A percentile compares a stretch with the other conserved stretches of the same genome.
These are phyloP conservation scores for Bryconaethiops microstoma DNA, from an alignment of 2,797 vertebrate species.

Conservation along the genomic window DNA sequence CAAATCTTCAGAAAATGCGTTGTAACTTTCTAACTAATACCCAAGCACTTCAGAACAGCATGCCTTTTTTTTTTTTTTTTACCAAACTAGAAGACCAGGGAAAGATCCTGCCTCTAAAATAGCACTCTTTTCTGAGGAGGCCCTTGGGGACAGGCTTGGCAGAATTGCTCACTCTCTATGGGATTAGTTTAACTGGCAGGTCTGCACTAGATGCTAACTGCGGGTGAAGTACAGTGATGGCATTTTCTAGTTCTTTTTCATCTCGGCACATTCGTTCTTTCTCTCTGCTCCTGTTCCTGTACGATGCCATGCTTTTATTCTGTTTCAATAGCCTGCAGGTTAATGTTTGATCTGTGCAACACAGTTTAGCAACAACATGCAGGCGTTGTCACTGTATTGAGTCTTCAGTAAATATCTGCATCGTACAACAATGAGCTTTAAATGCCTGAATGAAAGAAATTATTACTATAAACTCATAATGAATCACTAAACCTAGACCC, in stretches of 20 bases:
- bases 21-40: constrained; percentile 66
- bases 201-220: constrained; percentile 68
- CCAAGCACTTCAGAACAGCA: constrained; percentile 57
- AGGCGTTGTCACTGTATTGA: constrained; percentile 2
- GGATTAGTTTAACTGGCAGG: constrained; percentile 75
- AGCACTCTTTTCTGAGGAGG: constrained; percentile 51
- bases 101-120: constrained; percentile 54
- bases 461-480: not conserved
- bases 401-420: not conserved
- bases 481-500: not conserved
- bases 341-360: not conserved
- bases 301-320: not conserved
- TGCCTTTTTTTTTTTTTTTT: constrained; percentile 33
- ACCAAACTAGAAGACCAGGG: constrained; percentile 53
- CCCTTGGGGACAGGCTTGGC: constrained; percentile 65
- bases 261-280: constrained; percentile 22
- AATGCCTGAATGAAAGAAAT: not conserved
- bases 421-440: not conserved
- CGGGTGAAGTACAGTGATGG: constrained; percentile 68
- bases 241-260: constrained; percentile 72
- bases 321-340: constrained; percentile 11
- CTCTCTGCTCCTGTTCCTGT: not conserved
- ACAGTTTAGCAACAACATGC: not conserved
- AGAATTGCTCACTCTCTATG: constrained; percentile 68
- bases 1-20: constrained; percentile 15